Conservation (phyloP, 2,797 vertebrate species). For the Platalea minor region DNA sequence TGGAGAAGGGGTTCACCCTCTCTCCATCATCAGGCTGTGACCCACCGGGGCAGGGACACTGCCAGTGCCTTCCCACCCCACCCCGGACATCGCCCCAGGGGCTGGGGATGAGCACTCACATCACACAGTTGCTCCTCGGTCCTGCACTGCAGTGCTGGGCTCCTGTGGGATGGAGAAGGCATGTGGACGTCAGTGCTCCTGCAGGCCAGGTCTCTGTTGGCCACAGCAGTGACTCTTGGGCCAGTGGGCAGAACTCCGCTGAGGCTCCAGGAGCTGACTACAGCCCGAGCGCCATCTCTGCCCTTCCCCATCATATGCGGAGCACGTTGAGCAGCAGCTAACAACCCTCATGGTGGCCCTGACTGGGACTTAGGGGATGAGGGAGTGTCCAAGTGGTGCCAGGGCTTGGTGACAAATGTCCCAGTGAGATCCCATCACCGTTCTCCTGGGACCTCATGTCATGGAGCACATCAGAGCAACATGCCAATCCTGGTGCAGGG, state of each 20-base stretch:
- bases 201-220: rapidly evolving
- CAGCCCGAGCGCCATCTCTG: background rate
- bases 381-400: rapidly evolving
- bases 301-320: background rate
- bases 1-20: background rate
- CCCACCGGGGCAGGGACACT: background rate
- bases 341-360: rapidly evolving
- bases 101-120: slow-evolving; percentile 9
- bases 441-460: background rate
- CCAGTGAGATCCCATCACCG: rapidly evolving
- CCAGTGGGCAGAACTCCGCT: rapidly evolving
- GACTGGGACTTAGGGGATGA: background rate
- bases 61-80: background rate
- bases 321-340: background rate
- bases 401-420: background rate
- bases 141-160: background rate
- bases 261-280: background rate
- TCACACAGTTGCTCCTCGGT: slow-evolving; percentile 48
- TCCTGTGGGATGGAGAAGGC: slow-evolving; percentile 28
- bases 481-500: background rate
- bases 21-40: background rate
- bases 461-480: background rate
- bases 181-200: background rate
- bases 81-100: background rate
- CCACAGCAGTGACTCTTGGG: background rate